Base-by-base conservation (phyloP, 1,140 invertebrate species). In the Aphelinus atriplicis region DNA sequence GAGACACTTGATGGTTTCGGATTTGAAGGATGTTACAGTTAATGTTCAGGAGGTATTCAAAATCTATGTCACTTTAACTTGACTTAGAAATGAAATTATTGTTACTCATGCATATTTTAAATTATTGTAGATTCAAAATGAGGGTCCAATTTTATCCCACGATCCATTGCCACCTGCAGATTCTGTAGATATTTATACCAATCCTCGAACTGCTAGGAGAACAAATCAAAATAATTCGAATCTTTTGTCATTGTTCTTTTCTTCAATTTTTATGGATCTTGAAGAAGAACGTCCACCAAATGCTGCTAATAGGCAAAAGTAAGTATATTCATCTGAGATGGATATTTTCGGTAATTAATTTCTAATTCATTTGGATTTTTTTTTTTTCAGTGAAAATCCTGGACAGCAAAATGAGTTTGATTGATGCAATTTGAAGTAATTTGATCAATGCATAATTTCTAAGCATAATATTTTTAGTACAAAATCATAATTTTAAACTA, bases 111-210 rank as follows among this genome's bases (percentile, higher is more conserved):
- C 46, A 74, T 55, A n/a, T 51, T 58, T 66, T 70, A 68, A 7
- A 68, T 51, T 73, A 75, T 82, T 85, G 1, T 80, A 93, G 91
- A 88, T 91, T 57, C 81, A 83, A 66, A 78, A 90, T 64, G 76
- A 87, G 73, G 90, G 90, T 55, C 89, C 93, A 3, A 89, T 96
- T n/a, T 89, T 95, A 81, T 92, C 91, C 58, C 93, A 94, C 82
- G 95, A 96, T 88, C 95, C 95, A 6, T 86, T 96, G 60, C 95
- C 95, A 7, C 95, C 95, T 5, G 76, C 83, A 47, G 93, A 96
- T 84, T 92, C 93, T 1, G 91, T 95, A 47, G 90, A 93, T 81
- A 90, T 92, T 64, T 96, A 96, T 84, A 81, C 82, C 50, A 78
- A 82, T 58, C 71, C 79, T 60, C 76, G 69, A 73, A 67, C 78